Base-by-base conservation (phyloP, 1,140 invertebrate species). In the Antheraea pernyi region DNA sequence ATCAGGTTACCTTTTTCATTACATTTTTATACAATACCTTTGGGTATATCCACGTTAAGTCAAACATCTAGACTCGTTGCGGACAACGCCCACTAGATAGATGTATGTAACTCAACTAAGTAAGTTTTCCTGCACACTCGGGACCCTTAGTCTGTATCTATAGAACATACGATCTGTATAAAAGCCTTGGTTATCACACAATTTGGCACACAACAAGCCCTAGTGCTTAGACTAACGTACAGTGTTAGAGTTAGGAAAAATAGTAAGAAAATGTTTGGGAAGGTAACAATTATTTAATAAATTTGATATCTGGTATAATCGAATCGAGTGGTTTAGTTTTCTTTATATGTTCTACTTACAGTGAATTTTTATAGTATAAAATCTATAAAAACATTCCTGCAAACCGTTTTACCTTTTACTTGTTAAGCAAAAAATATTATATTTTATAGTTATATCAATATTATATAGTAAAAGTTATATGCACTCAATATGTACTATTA, bases 201-300 rank as follows among this genome's bases (percentile, higher is more conserved):
- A 81, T 91, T 85, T 81, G 83, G 81, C 85, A 91, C 88, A 89
- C 78, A 86, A 80, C 82, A 80, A 84, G 82, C 77, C 85, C 79
- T 86, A 86, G 82, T 71, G 78, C 82, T 80, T 75, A 84, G 67
- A 72, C 76, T 82, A 80, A 81, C 78, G 77, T 82, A 88, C 82
- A 69, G 82, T 84, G 59, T 70, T 77, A 82, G 81, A 75, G 72
- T 79, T 78, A 81, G 22, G 74, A 80, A 65, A 75, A 81, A 82
- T 73, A 74, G 71, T 77, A 77, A 75, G 63, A 88, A 84, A 86
- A 91, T 91, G 89, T 89, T 89, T 74, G 83, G 78, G 59, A 91
- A 91, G 89, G 89, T 91, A 89, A 82, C 2, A 53, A 53, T 53
- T 53, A 16, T 74, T 72, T 73, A 62, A 39, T 42, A 68, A 63